Evolutionary conservation across 2,888 invertebrate genomes (phyloP).

Genomic region (Ceriagrion tenellum): DNA sequence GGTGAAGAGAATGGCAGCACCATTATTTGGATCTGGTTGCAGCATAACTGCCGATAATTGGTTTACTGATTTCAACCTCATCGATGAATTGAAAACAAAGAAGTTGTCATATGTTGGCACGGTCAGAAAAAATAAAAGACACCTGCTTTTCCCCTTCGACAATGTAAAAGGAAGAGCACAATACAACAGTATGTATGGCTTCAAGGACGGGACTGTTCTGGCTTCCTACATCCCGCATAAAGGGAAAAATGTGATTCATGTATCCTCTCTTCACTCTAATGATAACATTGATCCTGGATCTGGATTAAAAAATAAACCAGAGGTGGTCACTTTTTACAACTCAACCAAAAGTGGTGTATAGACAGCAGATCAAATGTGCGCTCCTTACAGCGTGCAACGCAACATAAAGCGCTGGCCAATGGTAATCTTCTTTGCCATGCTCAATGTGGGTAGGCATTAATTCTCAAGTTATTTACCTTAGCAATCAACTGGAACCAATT

Average conservation of each 20-base stretch:
- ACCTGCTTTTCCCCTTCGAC: too few relatives aligned
- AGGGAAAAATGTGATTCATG: constrained; percentile 7
- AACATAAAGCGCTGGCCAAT: constrained; percentile 56
- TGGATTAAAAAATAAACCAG: too few relatives aligned
- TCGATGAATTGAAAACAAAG: constrained; percentile 15
- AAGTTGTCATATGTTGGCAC: too few relatives aligned
- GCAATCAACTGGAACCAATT: constrained; percentile 30
- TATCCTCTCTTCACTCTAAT: not conserved
- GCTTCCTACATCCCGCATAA: constrained; percentile 47
- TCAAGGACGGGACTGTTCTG: too few relatives aligned
- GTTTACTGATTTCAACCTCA: constrained; percentile 13
- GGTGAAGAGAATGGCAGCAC: too few relatives aligned
- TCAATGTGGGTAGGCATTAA: not conserved
- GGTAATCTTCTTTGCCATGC: constrained; percentile 41
- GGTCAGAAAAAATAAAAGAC: too few relatives aligned
- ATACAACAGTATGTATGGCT: too few relatives aligned
- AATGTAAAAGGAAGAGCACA: too few relatives aligned
- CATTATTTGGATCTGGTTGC: constrained; percentile 8
- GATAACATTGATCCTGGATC: not conserved
- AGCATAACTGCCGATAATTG: constrained; percentile 24
- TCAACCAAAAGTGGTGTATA: constrained; percentile 67
- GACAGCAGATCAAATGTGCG: constrained; percentile 65
- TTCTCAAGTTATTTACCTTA: constrained; percentile 38
- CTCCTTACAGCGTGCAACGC: constrained; percentile 52
- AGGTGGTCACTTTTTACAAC: too few relatives aligned